Conservation (phyloP, 2,113 vertebrate genomes). For the Abramis brama region DNA sequence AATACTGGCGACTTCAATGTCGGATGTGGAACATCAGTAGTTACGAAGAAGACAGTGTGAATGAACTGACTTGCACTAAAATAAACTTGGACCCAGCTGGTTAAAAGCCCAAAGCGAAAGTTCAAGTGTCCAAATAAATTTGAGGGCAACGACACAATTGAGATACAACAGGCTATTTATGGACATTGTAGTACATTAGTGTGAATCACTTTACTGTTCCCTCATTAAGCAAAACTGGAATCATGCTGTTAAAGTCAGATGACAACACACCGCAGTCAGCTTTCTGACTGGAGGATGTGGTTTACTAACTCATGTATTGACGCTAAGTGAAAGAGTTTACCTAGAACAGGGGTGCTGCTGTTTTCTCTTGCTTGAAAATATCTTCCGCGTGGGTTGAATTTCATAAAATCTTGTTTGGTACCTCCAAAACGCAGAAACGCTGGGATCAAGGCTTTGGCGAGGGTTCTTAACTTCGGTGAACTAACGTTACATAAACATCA, state of each 20-base stretch:
- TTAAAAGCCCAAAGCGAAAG: background rate
- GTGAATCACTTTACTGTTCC: conserved; percentile 16
- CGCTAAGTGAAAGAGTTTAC: conserved; percentile 41
- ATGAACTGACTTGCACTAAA: background rate
- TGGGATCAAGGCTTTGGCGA: conserved; percentile 83
- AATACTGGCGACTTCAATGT: too few relatives aligned
- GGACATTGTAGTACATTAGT: background rate
- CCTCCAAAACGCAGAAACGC: conserved; percentile 91
- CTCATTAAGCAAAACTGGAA: conserved; percentile 24
- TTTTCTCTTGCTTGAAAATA: conserved; percentile 66
- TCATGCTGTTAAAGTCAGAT: conserved; percentile 36
- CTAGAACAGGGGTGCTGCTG: conserved; percentile 28
- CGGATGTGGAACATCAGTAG: background rate
- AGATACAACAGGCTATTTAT: background rate
- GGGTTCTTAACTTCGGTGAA: conserved; percentile 80
- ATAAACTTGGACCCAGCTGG: background rate
- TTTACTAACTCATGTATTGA: background rate
- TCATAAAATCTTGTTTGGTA: conserved; percentile 88
- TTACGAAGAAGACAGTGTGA: too few relatives aligned
- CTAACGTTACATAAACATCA: conserved; percentile 72
- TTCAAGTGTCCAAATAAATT: background rate
- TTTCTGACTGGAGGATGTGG: conserved; percentile 3
- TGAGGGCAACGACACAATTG: background rate
- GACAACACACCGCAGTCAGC: conserved; percentile 10
- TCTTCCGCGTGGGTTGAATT: conserved; percentile 80